These are phyloP conservation scores for Gari tellinella DNA, from an alignment of 2,888 invertebrate species.

Conservation along the genomic window DNA sequence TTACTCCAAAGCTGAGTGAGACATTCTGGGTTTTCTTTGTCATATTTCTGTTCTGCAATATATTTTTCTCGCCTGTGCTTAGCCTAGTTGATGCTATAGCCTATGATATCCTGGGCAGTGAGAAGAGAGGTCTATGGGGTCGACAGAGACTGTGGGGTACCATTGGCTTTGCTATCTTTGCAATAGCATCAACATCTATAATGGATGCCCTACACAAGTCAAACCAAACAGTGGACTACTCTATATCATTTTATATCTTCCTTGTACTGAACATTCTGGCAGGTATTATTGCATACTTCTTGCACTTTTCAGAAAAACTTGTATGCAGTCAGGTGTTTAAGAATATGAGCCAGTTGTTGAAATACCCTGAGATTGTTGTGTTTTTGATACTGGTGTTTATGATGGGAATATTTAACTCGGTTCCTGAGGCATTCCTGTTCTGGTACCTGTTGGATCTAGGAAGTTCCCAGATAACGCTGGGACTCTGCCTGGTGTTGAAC, in stretches of 20 bases:
- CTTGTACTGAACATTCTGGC: constrained; percentile 90
- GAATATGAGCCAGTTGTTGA: constrained; percentile 90
- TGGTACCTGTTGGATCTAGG: constrained; percentile 88
- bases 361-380: constrained; percentile 91
- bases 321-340: constrained; percentile 86
- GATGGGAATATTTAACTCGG: constrained; percentile 94
- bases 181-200: constrained; percentile 78
- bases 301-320: constrained; percentile 68
- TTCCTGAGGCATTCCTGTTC: constrained; percentile 94
- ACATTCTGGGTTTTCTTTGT: constrained; percentile 93
- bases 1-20: constrained; percentile 30
- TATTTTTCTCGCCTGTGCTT: constrained; percentile 93
- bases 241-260: constrained; percentile 76
- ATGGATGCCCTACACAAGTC: constrained; percentile 69
- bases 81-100: constrained; percentile 96
- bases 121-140: constrained; percentile 88
- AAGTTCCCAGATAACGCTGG: constrained; percentile 73
- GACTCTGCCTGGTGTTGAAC: constrained; percentile 75
- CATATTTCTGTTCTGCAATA: constrained; percentile 91
- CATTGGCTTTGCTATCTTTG: constrained; percentile 89
- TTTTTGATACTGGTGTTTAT: constrained; percentile 93
- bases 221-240: constrained; percentile 61
- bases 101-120: constrained; percentile 91
- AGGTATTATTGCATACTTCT: constrained; percentile 88
- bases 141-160: constrained; percentile 95